Base-by-base conservation (phyloP, 2,113 vertebrate species). In the Pagrus major region DNA sequence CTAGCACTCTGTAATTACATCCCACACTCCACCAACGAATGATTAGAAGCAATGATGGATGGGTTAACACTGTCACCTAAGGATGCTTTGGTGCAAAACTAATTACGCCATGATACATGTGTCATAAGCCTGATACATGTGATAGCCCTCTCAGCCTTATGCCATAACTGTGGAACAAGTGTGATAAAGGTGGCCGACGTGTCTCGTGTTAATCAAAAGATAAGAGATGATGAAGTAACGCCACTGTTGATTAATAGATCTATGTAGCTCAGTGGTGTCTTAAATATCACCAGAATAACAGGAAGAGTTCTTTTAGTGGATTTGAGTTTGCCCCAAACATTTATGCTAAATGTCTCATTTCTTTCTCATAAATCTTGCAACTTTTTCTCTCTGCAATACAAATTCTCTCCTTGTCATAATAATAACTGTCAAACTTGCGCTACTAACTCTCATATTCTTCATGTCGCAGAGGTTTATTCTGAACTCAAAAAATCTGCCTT, bases 31-130 rank as follows among this genome's bases (percentile, higher is more conserved):
- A 69, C 78, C 85, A 39, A 82, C 70, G 66, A 81, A 78, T 92
- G 92, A 93, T 93, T 92, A 92, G 88, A 81, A 77, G 80, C 84
- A 69, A 80, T 93, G 92, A 93, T 91, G 90, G 90, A 94, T 91
- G 90, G 84, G 87, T 91, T 93, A 90, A 89, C 84, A 42, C 76
- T 59, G 81, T 90, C 91, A 93, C 84, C 88, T 79, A 80, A 88
- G 85, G 89, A 91, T 81, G 91, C 89, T 78, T 77, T 42, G 7
- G 86, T 64, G 93, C 88, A 86, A 76, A 92, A 88, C 90, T 92
- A 93, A 94, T 93, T 92, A 91, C 58, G 67, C 11, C 20, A 56
- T 79, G 72, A 54, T 91, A 87, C 88, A 91, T 80, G 91, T 91
- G 92, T 93, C 88, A 86, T 86, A 89, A 37, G 77, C 27, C 82